Evolutionary conservation across 1,140 invertebrate genomes (phyloP).

Genomic region (Brachionus calyciflorus): DNA sequence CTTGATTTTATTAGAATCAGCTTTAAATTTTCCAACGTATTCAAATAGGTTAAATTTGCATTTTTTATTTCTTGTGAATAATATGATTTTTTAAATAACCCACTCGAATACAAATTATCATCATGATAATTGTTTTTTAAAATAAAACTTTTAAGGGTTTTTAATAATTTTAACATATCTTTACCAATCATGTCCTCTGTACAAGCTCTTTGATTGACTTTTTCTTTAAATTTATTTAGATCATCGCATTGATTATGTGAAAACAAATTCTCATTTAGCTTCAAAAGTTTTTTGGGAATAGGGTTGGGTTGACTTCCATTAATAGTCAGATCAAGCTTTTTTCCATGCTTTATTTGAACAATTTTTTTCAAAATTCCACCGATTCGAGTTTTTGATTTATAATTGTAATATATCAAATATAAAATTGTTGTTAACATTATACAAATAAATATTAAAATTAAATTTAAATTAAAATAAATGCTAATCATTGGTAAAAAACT

Average conservation of each 20-base stretch:
- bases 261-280: conserved; percentile 16
- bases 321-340: not conserved
- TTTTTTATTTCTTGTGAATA: not conserved
- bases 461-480: conserved; percentile 39
- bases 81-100: not conserved
- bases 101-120: too few species aligned
- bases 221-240: not conserved
- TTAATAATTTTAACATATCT: not conserved
- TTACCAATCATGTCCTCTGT: not conserved
- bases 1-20: not conserved
- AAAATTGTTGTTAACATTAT: conserved; percentile 22
- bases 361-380: not conserved
- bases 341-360: not conserved
- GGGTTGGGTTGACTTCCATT: not conserved
- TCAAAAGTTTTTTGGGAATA: not conserved
- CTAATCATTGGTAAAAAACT: conserved; percentile 8
- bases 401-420: conserved; percentile 24
- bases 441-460: not conserved
- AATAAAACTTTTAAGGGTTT: not conserved
- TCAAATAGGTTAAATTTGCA: not conserved
- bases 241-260: not conserved
- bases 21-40: conserved; percentile 18
- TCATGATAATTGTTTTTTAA: not conserved
- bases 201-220: not conserved
- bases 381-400: not conserved